phyloP scores from a whole-genome alignment of 2,113 vertebrate species.

The Upupa epops region DNA sequence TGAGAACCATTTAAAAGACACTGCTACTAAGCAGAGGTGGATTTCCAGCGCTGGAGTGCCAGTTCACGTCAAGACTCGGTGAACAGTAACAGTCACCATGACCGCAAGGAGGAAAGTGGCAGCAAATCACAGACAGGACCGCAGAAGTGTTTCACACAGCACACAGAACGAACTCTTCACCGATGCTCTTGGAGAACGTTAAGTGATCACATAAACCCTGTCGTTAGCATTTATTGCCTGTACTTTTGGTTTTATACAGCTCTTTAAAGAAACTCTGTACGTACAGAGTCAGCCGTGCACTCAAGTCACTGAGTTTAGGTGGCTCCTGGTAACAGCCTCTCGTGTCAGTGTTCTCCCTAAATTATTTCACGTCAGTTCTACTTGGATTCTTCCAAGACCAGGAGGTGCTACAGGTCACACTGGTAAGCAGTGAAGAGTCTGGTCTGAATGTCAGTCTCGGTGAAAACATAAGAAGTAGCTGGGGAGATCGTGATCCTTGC shows the following conservation, averaged over 20 bases:
- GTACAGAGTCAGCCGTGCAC: background rate
- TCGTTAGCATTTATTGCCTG: background rate
- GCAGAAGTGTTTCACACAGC: background rate
- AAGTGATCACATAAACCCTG: too few relatives aligned
- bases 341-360: too few relatives aligned
- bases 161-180: background rate
- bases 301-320: background rate
- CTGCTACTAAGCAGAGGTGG: background rate
- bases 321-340: background rate
- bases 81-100: background rate
- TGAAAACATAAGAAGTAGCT: background rate
- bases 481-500: background rate
- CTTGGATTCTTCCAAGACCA: background rate
- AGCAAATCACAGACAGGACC: background rate
- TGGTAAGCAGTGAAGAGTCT: background rate
- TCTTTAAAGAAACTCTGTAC: background rate
- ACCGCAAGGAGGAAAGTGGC: background rate
- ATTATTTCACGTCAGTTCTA: too few relatives aligned
- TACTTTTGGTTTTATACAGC: background rate
- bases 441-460: background rate
- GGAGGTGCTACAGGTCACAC: background rate
- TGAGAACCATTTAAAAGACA: background rate
- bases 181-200: too few relatives aligned
- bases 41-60: rapidly evolving
- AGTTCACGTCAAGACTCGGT: background rate